Percentiles rank a stretch among this genome's conserved stretches.
These are phyloP conservation scores for Drosophila pandora DNA, from an alignment of 1,140 invertebrate species.

Conservation along the genomic window DNA sequence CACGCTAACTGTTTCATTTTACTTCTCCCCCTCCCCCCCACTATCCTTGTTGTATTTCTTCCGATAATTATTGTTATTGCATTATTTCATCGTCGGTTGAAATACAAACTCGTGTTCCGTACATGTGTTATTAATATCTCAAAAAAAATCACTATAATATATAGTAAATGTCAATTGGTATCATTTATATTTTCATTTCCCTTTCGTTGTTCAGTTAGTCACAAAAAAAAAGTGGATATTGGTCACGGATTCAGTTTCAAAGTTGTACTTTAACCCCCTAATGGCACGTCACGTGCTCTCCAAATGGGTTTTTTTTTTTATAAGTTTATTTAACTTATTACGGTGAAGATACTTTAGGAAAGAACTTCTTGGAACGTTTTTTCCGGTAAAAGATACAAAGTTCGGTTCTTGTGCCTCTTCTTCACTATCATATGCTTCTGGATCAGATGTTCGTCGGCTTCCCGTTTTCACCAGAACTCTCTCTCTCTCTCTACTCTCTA, in stretches of 20 bases:
- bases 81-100: constrained; percentile 73
- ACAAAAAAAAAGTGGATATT: constrained; percentile 33
- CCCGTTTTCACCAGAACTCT: constrained; percentile 12
- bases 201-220: constrained; percentile 31
- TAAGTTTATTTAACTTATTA: constrained; percentile 39
- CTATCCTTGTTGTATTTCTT: constrained; percentile 47
- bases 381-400: not conserved
- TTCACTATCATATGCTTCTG: constrained; percentile 54
- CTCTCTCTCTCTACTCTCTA: too few species aligned
- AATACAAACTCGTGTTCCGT: constrained; percentile 32
- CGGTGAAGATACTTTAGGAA: not conserved
- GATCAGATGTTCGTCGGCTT: constrained; percentile 62
- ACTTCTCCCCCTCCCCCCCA: too few species aligned
- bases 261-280: constrained; percentile 52
- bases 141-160: not conserved
- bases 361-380: not conserved
- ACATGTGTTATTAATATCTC: constrained; percentile 36
- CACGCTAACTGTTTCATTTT: constrained; percentile 45
- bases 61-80: constrained; percentile 58
- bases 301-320: constrained; percentile 16
- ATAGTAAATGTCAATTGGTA: constrained; percentile 5
- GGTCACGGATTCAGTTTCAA: constrained; percentile 42
- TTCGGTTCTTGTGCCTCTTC: constrained; percentile 4
- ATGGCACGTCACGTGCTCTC: constrained; percentile 56
- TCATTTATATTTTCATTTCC: constrained; percentile 22